Percentiles rank a stretch among this genome's conserved stretches.
phyloP scores from a whole-genome alignment of 64 coral and sea anemone species.

The Montipora sp. region DNA sequence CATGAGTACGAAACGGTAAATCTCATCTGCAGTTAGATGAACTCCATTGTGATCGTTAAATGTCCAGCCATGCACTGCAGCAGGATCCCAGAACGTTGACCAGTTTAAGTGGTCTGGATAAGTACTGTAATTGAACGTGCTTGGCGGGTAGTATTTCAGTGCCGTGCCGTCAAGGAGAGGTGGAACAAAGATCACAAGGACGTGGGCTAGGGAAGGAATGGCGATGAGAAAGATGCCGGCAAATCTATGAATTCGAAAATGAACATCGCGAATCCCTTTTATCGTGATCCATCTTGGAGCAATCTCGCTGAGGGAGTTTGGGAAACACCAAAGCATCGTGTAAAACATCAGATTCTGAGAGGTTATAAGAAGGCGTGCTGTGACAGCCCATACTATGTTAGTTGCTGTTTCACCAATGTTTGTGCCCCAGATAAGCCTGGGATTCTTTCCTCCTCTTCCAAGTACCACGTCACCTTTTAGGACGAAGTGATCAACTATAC shows the following conservation, averaged over 20 bases:
- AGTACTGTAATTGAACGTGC: conserved; percentile 62
- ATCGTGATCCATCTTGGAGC: conserved; percentile 45
- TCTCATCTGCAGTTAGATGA: conserved; percentile 75
- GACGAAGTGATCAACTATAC: conserved; percentile 58
- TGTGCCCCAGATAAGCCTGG: conserved; percentile 47
- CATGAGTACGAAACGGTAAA: conserved; percentile 68
- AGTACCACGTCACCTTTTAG: conserved; percentile 60
- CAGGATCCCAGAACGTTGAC: conserved; percentile 76
- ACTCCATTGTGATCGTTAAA: conserved; percentile 73
- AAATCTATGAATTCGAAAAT: conserved; percentile 50
- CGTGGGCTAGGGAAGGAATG: conserved; percentile 69
- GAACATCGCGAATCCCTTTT: conserved; percentile 62
- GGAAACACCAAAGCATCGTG: conserved; percentile 71
- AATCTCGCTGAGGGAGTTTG: conserved; percentile 61
- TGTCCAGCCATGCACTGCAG: conserved; percentile 65
- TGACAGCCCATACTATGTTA: conserved; percentile 73
- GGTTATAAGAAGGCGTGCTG: conserved; percentile 67
- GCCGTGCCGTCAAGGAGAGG: conserved; percentile 70
- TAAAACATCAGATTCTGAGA: conserved; percentile 79
- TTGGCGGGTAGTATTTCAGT: conserved; percentile 65
- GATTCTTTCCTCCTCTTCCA: conserved; percentile 49
- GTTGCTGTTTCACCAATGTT: conserved; percentile 57
- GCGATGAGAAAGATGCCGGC: conserved; percentile 79
- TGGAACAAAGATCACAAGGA: conserved; percentile 77
- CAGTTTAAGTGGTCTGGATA: conserved; percentile 68